Evolutionary conservation across 2,113 vertebrate species (phyloP).

Genomic region (Syngnathus scovelli): DNA sequence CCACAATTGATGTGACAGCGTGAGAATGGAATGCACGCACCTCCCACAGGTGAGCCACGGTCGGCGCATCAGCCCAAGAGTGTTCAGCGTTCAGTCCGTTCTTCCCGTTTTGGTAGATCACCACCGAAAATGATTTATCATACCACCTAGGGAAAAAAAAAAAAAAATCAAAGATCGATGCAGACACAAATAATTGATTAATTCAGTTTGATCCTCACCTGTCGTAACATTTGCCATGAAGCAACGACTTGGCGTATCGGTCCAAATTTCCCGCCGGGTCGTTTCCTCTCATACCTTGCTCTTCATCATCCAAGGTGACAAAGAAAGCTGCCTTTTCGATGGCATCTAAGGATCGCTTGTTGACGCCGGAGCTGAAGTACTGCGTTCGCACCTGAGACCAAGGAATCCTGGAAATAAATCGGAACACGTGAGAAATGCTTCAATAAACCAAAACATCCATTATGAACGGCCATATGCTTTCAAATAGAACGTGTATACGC

Average conservation of each 20-base stretch:
- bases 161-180: no score
- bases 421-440: neutral
- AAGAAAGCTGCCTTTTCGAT: slow-evolving; percentile 85
- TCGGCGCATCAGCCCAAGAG: slow-evolving; percentile 84
- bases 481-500: no score
- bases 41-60: slow-evolving; percentile 85
- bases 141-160: slow-evolving; percentile 72
- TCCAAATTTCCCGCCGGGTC: slow-evolving; percentile 76
- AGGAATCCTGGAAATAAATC: slow-evolving; percentile 56
- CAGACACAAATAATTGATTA: no score
- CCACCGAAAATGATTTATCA: slow-evolving; percentile 84
- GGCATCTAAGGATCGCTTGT: slow-evolving; percentile 69
- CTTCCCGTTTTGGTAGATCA: slow-evolving; percentile 84
- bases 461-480: no score
- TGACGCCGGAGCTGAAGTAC: slow-evolving; percentile 69
- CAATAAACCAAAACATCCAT: no score
- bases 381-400: slow-evolving; percentile 75
- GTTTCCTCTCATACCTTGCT: slow-evolving; percentile 74
- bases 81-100: slow-evolving; percentile 83
- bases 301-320: slow-evolving; percentile 76
- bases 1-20: neutral
- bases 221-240: slow-evolving; percentile 83
- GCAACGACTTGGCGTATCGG: slow-evolving; percentile 77
- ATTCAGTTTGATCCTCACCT: slow-evolving; percentile 63
- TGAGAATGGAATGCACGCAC: slow-evolving; percentile 47